These are phyloP conservation scores for Acheta domesticus DNA, from an alignment of 2,888 invertebrate genomes.

Conservation along the genomic window DNA sequence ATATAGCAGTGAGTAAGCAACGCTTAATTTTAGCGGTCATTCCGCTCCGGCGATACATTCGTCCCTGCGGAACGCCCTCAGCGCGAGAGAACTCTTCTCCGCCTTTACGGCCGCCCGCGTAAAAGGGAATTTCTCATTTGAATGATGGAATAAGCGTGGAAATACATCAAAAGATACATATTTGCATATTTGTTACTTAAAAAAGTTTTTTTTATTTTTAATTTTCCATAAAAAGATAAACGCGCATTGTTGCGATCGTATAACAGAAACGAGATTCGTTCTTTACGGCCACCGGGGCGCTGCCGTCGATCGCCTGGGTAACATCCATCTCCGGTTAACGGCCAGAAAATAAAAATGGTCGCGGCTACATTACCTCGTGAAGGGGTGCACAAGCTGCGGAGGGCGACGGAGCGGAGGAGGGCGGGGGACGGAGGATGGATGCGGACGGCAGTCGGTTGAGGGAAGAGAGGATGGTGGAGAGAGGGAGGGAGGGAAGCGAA, in stretches of 20 bases:
- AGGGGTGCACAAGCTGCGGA: neutral
- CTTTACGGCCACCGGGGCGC: slow-evolving; percentile 8
- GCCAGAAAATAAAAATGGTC: slow-evolving; percentile 2
- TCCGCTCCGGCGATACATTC: neutral
- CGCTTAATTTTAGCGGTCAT: slow-evolving; percentile 18
- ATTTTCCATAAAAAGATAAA: slow-evolving; percentile 7
- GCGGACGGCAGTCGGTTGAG: neutral
- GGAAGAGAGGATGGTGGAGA: neutral
- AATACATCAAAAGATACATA: slow-evolving; percentile 18
- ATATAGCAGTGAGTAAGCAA: slow-evolving; percentile 18
- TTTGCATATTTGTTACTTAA: slow-evolving; percentile 18
- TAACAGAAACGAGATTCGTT: neutral
- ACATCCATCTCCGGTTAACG: slow-evolving; percentile 18
- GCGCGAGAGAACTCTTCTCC: neutral
- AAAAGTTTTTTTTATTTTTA: neutral
- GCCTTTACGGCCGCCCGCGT: neutral
- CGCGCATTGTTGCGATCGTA: slow-evolving; percentile 1
- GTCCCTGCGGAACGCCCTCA: neutral
- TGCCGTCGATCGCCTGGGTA: neutral
- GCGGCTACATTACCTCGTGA: neutral
- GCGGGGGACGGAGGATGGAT: neutral
- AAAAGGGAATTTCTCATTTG: neutral
- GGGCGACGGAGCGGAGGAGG: neutral
- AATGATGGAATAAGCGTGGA: slow-evolving; percentile 6
- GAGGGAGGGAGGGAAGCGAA: neutral